Base-by-base conservation (phyloP, 2,113 vertebrate genomes). In the Phyllostomus discolor region DNA sequence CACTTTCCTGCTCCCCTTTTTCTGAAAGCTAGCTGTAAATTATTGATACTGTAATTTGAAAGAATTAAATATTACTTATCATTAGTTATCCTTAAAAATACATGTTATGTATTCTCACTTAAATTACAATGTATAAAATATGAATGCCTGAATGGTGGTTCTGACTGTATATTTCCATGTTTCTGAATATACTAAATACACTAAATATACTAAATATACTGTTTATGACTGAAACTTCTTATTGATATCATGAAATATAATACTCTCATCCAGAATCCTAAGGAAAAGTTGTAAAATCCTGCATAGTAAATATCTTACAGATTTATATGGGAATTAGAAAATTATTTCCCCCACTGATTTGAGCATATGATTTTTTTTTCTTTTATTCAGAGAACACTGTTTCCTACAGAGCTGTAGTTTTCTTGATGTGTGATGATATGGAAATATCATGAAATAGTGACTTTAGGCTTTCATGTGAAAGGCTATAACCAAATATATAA, bases 391-490 rank as follows among this genome's bases (percentile, higher is more conserved):
- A 85, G 20, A 69, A 41, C 33, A 89, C 4, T 93, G 19, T 48
- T 94, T 95, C 41, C 73, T 82, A 83, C 10, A 26, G 16, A 86
- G 10, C 15, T 91, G 10, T 14, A 52, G 26, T 57, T 72, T 89
- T 88, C 90, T 96, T 72, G 85, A 73, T 87, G 75, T 94, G 24
- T 87, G 43, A 41, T 93, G 73, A 69, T 62, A 82, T 19, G 8
- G 22, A 28, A 2, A 84, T 43, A 83, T 52, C 24, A 87, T 64
- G 50, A 95, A 91, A 87, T 38, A 28, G 41, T 91, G 35, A 67
- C 75, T 82, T 79, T 35, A 84, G 90, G 54, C 70, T 59, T 67
- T 62, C n/a, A 3, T 73, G 24, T 95, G 57, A 89, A 76, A 93
- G 38, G 11, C 24, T 91, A 82, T 67, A n/a, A n/a, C 57, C 41